Evolutionary conservation across 2,888 invertebrate species (phyloP), one percentile per base, ranked within the genome.

Genomic region (Ceramica pisi): DNA sequence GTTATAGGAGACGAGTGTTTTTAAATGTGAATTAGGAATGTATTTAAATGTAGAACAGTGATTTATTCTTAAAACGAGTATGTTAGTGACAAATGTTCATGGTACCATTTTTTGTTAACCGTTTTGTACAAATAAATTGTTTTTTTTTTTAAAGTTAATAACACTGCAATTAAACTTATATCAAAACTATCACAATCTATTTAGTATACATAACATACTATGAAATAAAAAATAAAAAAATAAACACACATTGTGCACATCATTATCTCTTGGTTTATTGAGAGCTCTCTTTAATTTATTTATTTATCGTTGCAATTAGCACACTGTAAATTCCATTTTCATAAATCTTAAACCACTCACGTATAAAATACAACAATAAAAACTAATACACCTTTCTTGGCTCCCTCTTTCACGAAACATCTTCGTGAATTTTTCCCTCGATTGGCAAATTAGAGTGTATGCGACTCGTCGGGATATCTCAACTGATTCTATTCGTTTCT

Each of bases 361-460:
- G 26, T 4, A n/a, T n/a, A n/a, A n/a, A 12, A 12, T 23, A 12
- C 2, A 23, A 7, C 16, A 19, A 31, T 14, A n/a, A n/a, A 41
- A 12, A 41, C 14, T n/a, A 19, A 46, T 2, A 50, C 16, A 21
- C 6, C 0, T 1, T 19, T 64, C 26, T 57, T 88, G 84, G 67
- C 67, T 84, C 78, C 0, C 1, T 86, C 44, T 8, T n/a, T 46
- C 61, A 75, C 77, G 53, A 85, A 56, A 46, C 77, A 62, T 61
- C 83, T 76, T 57, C 44, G 51, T 70, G 91, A 91, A 91, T 92
- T 92, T 92, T 92, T 92, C 92, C 90, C 84, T 87, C 92, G 91
- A 92, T 92, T 92, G 92, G 92, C 92, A 91, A 92, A 92, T 92
- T 92, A 92, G 91, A 90, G 86, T 89, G 88, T 87, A 87, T 89